phyloP scores from a whole-genome alignment of 2,888 invertebrate genomes.

The Spilarctia lutea region DNA sequence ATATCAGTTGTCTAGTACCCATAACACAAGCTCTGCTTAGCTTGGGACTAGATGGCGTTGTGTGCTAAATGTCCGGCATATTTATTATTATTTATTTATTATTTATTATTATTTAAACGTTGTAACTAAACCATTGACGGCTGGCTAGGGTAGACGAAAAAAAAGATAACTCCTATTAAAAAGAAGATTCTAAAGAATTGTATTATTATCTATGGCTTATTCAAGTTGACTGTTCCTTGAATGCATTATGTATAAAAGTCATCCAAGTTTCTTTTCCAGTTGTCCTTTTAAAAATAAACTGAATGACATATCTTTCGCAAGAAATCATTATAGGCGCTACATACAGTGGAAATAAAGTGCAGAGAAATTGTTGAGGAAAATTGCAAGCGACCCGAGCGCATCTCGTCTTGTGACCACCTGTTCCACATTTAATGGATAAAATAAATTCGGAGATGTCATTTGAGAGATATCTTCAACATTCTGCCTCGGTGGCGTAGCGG shows the following conservation, averaged over 20 bases:
- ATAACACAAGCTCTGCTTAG: no score
- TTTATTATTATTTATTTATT: no score
- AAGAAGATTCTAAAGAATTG: no score
- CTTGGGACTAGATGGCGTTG: no score
- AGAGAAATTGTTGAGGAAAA: conserved; percentile 46
- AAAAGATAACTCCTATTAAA: no score
- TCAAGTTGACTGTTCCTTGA: neutral
- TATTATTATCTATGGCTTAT: neutral
- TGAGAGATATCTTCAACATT: neutral
- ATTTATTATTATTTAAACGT: no score
- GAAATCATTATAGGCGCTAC: neutral
- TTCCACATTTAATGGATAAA: neutral
- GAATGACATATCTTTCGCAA: neutral
- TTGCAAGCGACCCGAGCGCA: conserved; percentile 35
- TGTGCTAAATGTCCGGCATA: no score
- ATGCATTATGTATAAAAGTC: neutral
- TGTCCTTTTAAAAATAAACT: neutral
- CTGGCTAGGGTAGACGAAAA: no score
- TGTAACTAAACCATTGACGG: no score
- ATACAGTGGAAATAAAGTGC: conserved; percentile 40
- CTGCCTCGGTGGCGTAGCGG: no score
- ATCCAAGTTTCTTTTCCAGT: neutral
- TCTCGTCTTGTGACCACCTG: conserved; percentile 1
- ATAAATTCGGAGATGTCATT: neutral
- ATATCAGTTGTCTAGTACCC: no score